phyloP scores from a whole-genome alignment of 2,888 invertebrate genomes.

The Agrochola lota region DNA sequence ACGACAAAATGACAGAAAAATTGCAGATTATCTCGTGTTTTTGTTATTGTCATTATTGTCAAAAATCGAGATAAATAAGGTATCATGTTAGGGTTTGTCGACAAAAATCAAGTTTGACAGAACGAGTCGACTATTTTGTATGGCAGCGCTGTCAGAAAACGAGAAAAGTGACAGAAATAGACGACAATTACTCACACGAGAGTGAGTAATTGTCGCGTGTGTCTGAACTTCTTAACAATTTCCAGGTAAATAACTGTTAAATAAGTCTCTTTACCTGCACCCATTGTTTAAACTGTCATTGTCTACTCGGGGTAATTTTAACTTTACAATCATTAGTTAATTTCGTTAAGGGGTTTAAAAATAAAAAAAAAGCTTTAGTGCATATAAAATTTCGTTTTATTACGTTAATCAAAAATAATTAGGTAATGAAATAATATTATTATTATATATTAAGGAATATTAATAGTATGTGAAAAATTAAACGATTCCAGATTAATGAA shows the following conservation, averaged over 20 bases:
- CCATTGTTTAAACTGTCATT: conserved; percentile 19
- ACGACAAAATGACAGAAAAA: too few relatives aligned
- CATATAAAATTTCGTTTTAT: neutral
- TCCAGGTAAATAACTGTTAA: neutral
- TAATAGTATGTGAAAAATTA: neutral
- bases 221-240: too few relatives aligned
- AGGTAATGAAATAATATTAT: neutral
- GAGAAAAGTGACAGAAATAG: too few relatives aligned
- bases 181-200: too few relatives aligned
- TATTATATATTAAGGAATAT: neutral
- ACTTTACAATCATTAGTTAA: conserved; percentile 2
- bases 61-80: too few relatives aligned
- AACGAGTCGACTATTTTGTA: too few relatives aligned
- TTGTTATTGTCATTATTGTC: too few relatives aligned
- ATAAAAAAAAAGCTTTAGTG: neutral
- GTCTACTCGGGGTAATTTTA: conserved; percentile 30
- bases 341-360: neutral
- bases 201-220: too few relatives aligned
- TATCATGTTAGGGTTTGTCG: too few relatives aligned
- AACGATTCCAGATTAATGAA: neutral
- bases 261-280: neutral
- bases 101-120: too few relatives aligned
- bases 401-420: neutral
- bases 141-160: too few relatives aligned
- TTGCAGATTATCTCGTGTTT: too few relatives aligned